Conservation (phyloP, 1,140 invertebrate species). For the Acromyrmex echinatior region DNA sequence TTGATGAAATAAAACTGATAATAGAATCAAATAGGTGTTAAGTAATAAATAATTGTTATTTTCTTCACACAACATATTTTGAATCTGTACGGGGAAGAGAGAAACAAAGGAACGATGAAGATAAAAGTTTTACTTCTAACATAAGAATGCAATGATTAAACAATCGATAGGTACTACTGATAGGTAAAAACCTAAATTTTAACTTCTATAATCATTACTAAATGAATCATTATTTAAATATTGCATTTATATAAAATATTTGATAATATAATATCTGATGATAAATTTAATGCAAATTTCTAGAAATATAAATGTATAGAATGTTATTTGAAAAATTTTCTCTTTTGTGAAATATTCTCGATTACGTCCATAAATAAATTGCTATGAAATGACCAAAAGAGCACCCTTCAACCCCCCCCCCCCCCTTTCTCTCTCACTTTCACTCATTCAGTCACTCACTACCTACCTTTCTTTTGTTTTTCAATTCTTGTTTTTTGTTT, state of each 20-base stretch:
- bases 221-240: too few species aligned
- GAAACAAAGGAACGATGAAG: neutral
- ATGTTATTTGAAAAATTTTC: neutral
- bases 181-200: slow-evolving; percentile 30
- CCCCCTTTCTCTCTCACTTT: neutral
- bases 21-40: neutral
- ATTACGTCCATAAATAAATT: neutral
- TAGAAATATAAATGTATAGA: neutral
- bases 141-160: neutral
- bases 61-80: neutral
- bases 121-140: neutral
- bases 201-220: too few species aligned
- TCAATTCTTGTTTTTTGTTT: neutral
- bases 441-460: neutral
- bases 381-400: too few species aligned
- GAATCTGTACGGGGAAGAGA: neutral
- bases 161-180: neutral
- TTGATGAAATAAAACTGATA: neutral
- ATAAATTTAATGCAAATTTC: neutral
- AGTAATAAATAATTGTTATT: neutral
- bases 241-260: too few species aligned
- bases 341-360: neutral
- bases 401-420: too few species aligned
- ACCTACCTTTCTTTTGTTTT: neutral
- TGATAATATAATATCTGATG: neutral